A percentile compares a stretch with the other conserved stretches of the same genome.
phyloP scores from a whole-genome alignment of 1,140 invertebrate genomes.

The Zophobas atratus region DNA sequence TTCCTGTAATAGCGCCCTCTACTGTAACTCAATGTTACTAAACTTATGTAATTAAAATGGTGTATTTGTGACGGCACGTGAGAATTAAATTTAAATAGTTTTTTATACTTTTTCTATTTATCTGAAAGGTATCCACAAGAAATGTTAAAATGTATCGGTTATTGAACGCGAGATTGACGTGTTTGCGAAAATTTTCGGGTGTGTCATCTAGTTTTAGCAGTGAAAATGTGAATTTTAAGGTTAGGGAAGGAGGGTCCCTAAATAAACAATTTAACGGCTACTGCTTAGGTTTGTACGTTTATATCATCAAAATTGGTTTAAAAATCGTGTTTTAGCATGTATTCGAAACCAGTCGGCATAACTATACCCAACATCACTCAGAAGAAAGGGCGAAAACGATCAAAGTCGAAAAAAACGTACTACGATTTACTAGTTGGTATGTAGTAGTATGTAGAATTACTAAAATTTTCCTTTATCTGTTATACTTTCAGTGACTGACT shows the following conservation, averaged over 20 bases:
- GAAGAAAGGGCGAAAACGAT: constrained; percentile 64
- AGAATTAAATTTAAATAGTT: constrained; percentile 5
- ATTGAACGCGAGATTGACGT: constrained; percentile 15
- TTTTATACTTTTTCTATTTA: constrained; percentile 9
- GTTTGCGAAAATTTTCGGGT: constrained; percentile 1
- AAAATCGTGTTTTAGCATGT: constrained; percentile 51
- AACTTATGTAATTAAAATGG: constrained; percentile 29
- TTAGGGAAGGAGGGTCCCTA: constrained; percentile 54
- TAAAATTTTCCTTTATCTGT: constrained; percentile 44
- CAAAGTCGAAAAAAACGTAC: constrained; percentile 67
- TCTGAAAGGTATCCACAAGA: background rate
- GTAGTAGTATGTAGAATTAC: constrained; percentile 47
- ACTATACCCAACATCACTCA: constrained; percentile 57
- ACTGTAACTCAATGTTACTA: background rate
- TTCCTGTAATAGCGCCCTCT: constrained; percentile 5
- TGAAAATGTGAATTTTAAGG: constrained; percentile 50
- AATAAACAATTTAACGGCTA: constrained; percentile 55
- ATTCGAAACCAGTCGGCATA: constrained; percentile 58
- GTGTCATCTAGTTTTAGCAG: constrained; percentile 54
- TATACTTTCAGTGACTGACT: constrained; percentile 73
- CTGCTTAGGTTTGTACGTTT: constrained; percentile 44
- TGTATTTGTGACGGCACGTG: background rate
- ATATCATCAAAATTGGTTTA: constrained; percentile 6
- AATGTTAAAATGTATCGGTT: constrained; percentile 33
- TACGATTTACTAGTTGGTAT: constrained; percentile 72